These are phyloP conservation scores for Ptychochromis oligacanthus DNA, from an alignment of 2,113 vertebrate genomes.

Conservation along the genomic window DNA sequence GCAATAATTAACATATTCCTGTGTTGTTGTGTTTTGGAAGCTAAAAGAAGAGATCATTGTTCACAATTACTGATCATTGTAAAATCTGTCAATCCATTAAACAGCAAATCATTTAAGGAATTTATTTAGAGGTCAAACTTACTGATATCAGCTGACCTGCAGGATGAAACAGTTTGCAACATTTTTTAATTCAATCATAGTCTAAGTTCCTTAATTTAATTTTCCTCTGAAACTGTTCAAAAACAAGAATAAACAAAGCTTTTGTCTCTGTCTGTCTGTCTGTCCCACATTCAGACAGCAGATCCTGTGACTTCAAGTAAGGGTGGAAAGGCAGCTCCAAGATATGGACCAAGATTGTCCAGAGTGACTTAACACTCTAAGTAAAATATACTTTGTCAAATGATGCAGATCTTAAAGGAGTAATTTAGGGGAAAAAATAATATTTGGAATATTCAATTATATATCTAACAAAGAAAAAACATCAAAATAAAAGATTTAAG, in stretches of 20 bases:
- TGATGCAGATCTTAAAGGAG: too few relatives aligned
- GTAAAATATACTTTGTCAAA: background rate
- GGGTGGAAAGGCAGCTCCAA: background rate
- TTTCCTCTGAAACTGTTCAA: background rate
- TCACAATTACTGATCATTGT: background rate
- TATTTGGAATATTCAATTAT: too few relatives aligned
- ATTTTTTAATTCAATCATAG: background rate
- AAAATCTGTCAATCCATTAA: background rate
- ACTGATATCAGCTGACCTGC: background rate
- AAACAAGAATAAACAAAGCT: accelerated
- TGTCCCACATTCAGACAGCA: background rate
- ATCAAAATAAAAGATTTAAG: background rate
- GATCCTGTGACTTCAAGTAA: background rate
- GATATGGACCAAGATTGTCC: too few relatives aligned
- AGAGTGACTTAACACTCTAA: background rate
- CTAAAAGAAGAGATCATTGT: background rate
- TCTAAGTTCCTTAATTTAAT: background rate
- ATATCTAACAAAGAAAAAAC: too few relatives aligned
- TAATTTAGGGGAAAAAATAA: too few relatives aligned
- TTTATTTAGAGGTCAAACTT: background rate
- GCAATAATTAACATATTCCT: background rate
- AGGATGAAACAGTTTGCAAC: background rate
- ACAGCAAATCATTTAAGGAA: background rate
- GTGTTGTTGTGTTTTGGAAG: background rate
- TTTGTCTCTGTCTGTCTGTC: background rate